Conservation (phyloP, 2,113 vertebrate species). For the Eulemur rufifrons region DNA sequence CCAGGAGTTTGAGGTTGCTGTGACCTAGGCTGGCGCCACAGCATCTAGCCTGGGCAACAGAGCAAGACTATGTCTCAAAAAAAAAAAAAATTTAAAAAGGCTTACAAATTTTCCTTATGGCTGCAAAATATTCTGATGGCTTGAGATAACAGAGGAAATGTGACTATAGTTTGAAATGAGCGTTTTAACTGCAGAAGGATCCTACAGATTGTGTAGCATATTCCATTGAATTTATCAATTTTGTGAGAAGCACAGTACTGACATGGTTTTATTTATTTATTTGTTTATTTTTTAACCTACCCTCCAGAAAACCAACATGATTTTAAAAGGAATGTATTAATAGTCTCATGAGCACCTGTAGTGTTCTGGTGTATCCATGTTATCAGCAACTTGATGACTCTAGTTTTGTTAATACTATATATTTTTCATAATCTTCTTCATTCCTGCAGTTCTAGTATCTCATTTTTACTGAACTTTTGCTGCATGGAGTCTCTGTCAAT, state of each 20-base stretch:
- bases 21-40: no score
- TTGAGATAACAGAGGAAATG: neutral
- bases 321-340: slow-evolving; percentile 8
- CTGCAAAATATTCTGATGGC: neutral
- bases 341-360: neutral
- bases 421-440: neutral
- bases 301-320: neutral
- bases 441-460: neutral
- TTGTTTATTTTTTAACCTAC: no score
- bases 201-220: neutral
- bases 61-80: no score
- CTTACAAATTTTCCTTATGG: neutral
- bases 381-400: neutral
- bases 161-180: slow-evolving; percentile 5
- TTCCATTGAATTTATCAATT: slow-evolving; percentile 16
- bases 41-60: no score
- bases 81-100: neutral
- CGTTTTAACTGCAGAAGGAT: neutral
- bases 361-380: neutral
- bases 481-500: neutral
- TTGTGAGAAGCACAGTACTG: neutral
- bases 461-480: neutral
- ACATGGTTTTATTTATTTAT: no score
- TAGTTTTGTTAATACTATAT: neutral
- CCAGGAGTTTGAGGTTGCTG: no score